Conservation (phyloP, 2,113 vertebrate genomes). For the Caranx melampygus region DNA sequence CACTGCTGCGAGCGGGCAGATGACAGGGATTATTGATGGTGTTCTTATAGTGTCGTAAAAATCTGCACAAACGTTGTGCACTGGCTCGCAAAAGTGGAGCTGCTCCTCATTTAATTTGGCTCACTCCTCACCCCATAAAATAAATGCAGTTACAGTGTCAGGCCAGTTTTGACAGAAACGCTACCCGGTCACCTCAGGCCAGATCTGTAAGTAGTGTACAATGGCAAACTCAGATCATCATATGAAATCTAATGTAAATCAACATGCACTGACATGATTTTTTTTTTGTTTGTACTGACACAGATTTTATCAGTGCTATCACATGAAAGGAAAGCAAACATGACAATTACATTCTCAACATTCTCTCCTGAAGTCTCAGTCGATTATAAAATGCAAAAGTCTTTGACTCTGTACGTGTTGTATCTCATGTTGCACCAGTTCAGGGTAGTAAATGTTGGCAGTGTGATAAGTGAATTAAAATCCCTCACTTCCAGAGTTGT, state of each 20-base stretch:
- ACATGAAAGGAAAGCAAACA: background rate
- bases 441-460: background rate
- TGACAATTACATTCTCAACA: background rate
- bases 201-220: background rate
- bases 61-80: constrained; percentile 41
- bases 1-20: constrained; percentile 36
- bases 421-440: background rate
- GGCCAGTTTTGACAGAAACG: constrained; percentile 12
- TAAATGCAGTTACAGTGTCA: constrained; percentile 8
- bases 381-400: background rate
- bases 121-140: constrained; percentile 36
- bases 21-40: constrained; percentile 44
- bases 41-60: constrained; percentile 44
- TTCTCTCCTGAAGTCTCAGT: background rate
- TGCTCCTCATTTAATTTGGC: constrained; percentile 48
- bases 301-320: too few relatives aligned
- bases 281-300: background rate
- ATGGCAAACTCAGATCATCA: background rate
- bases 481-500: background rate
- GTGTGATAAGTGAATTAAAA: constrained; percentile 20
- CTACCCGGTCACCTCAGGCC: background rate
- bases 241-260: background rate
- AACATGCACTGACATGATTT: background rate
- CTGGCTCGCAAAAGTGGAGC: constrained; percentile 43
- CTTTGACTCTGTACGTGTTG: background rate